phyloP scores from a whole-genome alignment of 1,140 invertebrate genomes.

The Drosophila sucinea region DNA sequence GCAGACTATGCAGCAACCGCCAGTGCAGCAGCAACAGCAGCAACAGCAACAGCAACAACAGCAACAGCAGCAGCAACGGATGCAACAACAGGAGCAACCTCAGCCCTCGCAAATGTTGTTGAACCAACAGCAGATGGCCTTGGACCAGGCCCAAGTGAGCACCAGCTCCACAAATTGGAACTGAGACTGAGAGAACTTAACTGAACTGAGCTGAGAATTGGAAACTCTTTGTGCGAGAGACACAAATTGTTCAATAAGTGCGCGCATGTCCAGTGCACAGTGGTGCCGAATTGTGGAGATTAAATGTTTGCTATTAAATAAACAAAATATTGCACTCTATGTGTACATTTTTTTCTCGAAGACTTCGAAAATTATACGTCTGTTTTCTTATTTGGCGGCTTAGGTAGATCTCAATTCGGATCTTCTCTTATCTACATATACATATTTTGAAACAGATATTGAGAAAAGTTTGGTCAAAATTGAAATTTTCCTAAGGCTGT shows the following conservation, averaged over 20 bases:
- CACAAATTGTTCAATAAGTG: slow-evolving; percentile 32
- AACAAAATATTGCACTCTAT: background rate
- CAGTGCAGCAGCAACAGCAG: slow-evolving; percentile 20
- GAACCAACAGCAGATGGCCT: slow-evolving; percentile 74
- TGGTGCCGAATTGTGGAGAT: slow-evolving; percentile 33
- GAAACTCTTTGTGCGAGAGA: slow-evolving; percentile 17
- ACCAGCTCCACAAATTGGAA: slow-evolving; percentile 70
- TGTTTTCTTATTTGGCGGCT: too few species aligned
- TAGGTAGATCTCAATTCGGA: too few species aligned
- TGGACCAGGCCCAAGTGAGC: slow-evolving; percentile 74
- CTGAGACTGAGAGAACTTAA: slow-evolving; percentile 41
- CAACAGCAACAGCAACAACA: slow-evolving; percentile 31
- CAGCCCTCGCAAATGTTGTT: slow-evolving; percentile 69
- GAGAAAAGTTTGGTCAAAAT: too few species aligned
- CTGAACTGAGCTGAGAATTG: slow-evolving; percentile 24
- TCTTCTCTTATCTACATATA: too few species aligned
- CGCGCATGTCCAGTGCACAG: slow-evolving; percentile 57
- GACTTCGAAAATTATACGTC: too few species aligned
- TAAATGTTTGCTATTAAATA: slow-evolving; percentile 14
- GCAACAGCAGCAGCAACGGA: slow-evolving; percentile 23
- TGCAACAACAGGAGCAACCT: slow-evolving; percentile 24
- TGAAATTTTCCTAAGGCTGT: too few species aligned
- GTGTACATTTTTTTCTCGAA: background rate
- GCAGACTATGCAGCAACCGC: slow-evolving; percentile 65
- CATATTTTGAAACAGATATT: too few species aligned